phyloP scores from a whole-genome alignment of 2,797 vertebrate species.

The Ciconia nigra region DNA sequence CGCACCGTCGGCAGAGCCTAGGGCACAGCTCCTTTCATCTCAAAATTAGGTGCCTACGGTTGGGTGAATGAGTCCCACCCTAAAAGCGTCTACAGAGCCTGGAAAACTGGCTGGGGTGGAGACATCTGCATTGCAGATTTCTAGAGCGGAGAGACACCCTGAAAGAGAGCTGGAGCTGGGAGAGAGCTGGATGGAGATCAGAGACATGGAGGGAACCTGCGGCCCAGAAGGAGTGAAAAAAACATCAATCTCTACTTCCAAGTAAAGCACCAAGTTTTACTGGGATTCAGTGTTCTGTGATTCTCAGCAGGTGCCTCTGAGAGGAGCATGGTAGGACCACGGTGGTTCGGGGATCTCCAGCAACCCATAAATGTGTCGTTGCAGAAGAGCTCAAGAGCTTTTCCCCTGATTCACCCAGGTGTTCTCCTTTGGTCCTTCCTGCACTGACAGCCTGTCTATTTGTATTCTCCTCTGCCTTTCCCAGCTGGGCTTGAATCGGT shows the following conservation, averaged over 20 bases:
- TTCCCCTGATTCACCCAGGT: neutral
- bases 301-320: neutral
- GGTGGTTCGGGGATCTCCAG: neutral
- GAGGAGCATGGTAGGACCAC: neutral
- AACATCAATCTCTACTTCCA: neutral
- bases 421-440: neutral
- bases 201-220: too few relatives aligned
- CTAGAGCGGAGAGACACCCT: neutral
- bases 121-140: neutral
- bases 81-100: neutral
- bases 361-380: neutral
- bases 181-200: neutral
- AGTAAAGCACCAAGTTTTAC: neutral
- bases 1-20: neutral
- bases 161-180: neutral
- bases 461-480: neutral
- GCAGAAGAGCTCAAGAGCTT: neutral
- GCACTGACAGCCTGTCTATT: too few relatives aligned
- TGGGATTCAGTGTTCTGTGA: rapidly evolving
- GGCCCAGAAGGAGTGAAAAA: neutral
- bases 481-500: too few relatives aligned
- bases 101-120: neutral
- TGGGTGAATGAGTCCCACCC: neutral
- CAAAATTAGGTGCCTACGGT: neutral
- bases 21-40: neutral